Base-by-base conservation (phyloP, 2,113 vertebrate species). In the Sceloporus tristichus region DNA sequence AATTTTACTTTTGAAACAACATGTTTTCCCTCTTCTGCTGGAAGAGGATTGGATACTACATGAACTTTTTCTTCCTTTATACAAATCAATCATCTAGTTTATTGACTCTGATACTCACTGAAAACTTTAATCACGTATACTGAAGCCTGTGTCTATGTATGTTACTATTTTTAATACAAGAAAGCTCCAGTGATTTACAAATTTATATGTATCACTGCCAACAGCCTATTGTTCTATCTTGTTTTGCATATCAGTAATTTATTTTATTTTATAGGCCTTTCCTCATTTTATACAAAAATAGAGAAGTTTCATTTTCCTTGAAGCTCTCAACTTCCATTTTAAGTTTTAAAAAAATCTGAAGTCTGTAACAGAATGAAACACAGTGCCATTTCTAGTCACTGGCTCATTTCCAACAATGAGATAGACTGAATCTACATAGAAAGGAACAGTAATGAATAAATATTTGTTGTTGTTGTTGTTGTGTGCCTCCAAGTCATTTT, bases 201-300 rank as follows among this genome's bases (percentile, higher is more conserved):
- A 84, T 27, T 91, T 81, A 54, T 82, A 3, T 18, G 48, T 80
- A 66, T 88, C 25, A 29, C 87, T 84, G 89, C 75, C 25, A 38
- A 34, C 5, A 73, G 29, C 29, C 0, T 73, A 11, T 13, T n/a
- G 8, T 71, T 73, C 10, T 73, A 9, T 4, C n/a, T 73, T 34
- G 29, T 5, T 34, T 73, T 73, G 70, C 29, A 14, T 73, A 73
- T n/a, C 29, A 73, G 9, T 14, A 29, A 73, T 27, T 10, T 3
- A n/a, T 73, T 48, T 21, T n/a, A 14, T 73, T 73, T n/a, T 34
- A 4, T n/a, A 73, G 70, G 9, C 29, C 11, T n/a, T 73, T 73
- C n/a, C 10, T 25, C 11, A n/a, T 73, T 70, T 27, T 27, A 7
- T 6, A 48, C 11, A 29, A 8, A 10, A 73, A 18, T 34, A 73